phyloP scores from a whole-genome alignment of 2,797 vertebrate genomes.

The Amazonetta brasiliensis region DNA sequence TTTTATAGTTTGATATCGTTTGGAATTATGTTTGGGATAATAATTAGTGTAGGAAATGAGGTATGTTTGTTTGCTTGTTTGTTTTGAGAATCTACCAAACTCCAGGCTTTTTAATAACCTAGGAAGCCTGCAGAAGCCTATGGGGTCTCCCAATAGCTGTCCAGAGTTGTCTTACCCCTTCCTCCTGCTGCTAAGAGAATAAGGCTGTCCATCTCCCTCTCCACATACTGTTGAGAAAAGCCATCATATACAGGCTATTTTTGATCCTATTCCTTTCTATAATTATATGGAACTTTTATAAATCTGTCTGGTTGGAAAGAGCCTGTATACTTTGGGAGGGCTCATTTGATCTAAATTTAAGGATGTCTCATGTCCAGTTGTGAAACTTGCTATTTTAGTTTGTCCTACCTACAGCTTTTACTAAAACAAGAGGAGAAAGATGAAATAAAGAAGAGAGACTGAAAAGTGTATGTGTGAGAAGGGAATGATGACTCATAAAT shows the following conservation, averaged over 20 bases:
- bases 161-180: background rate
- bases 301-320: constrained; percentile 31
- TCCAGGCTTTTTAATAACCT: background rate
- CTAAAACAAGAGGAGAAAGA: constrained; percentile 51
- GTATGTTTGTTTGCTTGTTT: background rate
- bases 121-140: background rate
- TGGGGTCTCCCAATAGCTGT: background rate
- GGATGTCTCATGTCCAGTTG: constrained; percentile 61
- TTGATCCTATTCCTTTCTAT: constrained; percentile 38
- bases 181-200: background rate
- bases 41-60: background rate
- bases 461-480: background rate
- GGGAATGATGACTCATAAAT: constrained; percentile 40
- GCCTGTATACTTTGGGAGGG: background rate
- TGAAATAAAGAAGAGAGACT: background rate
- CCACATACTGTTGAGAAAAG: background rate
- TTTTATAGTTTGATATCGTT: background rate
- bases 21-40: background rate
- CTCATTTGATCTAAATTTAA: constrained; percentile 67
- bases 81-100: background rate
- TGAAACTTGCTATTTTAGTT: constrained; percentile 61
- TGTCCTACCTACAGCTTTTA: constrained; percentile 48
- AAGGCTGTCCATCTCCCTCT: background rate
- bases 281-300: constrained; percentile 62
- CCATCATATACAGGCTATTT: constrained; percentile 3